Conservation (phyloP, 2,113 vertebrate species). For the Danionella cerebrum region DNA sequence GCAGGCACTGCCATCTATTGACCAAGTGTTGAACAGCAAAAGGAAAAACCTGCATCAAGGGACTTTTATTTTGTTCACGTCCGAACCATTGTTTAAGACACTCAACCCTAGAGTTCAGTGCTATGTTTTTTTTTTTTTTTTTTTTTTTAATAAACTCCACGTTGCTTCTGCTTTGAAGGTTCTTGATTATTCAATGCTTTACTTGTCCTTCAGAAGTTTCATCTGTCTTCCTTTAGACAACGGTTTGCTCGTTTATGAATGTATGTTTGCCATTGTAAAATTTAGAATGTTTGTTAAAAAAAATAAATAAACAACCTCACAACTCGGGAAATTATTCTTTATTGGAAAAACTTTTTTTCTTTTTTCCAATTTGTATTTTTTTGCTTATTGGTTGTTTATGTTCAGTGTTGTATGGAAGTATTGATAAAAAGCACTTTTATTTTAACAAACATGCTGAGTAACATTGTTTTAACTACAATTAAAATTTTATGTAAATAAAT, state of each 20-base stretch:
- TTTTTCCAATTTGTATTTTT: no score
- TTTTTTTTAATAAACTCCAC: neutral
- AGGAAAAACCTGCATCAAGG: conserved; percentile 34
- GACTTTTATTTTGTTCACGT: no score
- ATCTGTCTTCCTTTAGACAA: conserved; percentile 27
- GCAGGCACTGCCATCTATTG: conserved; percentile 69
- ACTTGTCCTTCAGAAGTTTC: conserved; percentile 1
- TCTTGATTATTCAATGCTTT: neutral
- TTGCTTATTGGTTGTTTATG: no score
- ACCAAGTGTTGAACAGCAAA: conserved; percentile 49
- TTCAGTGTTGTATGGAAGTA: no score
- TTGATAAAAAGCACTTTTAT: no score
- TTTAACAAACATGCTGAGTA: no score
- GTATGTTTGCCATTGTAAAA: conserved; percentile 50
- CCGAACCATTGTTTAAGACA: no score
- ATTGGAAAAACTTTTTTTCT: neutral
- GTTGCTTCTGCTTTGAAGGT: neutral
- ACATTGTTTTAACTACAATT: no score
- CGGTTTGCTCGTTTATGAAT: conserved; percentile 49
- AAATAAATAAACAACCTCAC: neutral
- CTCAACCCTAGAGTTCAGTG: neutral
- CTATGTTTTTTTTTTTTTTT: neutral
- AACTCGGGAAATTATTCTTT: neutral
- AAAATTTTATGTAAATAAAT: no score
- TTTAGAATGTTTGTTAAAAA: conserved; percentile 54